Base-by-base conservation (phyloP, 2,113 vertebrate genomes). In the Ophthalmolycus amberensis region DNA sequence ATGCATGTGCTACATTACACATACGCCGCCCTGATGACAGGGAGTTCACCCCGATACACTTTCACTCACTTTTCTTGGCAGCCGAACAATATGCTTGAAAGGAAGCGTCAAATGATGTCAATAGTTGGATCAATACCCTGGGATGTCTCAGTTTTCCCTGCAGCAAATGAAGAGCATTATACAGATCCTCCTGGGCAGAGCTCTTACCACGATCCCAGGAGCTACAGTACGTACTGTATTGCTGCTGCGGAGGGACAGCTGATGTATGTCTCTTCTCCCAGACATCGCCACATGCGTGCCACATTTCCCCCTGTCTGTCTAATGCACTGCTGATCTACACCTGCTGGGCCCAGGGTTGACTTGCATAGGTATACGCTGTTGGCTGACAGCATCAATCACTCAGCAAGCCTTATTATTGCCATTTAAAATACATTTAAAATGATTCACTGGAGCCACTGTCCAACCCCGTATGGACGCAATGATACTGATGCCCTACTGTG, bases 371-470 rank as follows among this genome's bases (percentile, higher is more conserved):
- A 90, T 84, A 84, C 38, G 79, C 85, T 58, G 85, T 89, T 73
- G 88, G 75, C 88, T 85, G 93, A 93, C 89, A 87, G 89, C 93
- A 95, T 95, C 94, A 90, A 94, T 95, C 94, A 94, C 94, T 80
- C 94, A 93, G 93, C 91, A 77, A 89, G 93, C 83, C 89, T 90
- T 84, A 90, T 94, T 93, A 93, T 83, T 92, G 92, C 90, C 91
- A 91, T 95, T 94, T 95, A 93, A 94, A 95, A 93, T 84, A 89
- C 92, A 94, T 94, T 94, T 92, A 92, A 92, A 90, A 85, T 63
- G 37, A 92, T 82, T 88, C 84, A 9, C 60, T 58, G 83, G 75
- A 81, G 85, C 80, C 56, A 81, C 79, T 72, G 85, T 84, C 76
- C 86, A 71, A 82, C 84, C 10, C 81, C n/a, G 81, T 80, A 65